Evolutionary conservation across 1,140 invertebrate species (phyloP).

Genomic region (Zaprionus ornatus): DNA sequence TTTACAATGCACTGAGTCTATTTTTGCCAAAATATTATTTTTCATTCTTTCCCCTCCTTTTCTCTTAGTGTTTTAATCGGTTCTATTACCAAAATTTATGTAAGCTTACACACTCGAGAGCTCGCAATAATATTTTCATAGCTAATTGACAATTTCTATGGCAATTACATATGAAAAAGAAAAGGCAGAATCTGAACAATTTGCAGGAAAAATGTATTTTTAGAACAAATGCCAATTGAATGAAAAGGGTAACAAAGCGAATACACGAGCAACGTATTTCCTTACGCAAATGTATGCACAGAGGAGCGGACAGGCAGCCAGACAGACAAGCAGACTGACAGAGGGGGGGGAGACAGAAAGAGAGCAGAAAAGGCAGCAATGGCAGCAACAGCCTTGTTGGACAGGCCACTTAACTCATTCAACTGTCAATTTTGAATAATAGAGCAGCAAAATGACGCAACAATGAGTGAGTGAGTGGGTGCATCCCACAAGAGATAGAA

Average conservation of each 20-base stretch:
- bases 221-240: constrained; percentile 50
- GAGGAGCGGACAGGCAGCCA: constrained; percentile 1
- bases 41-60: neutral
- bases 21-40: too few species aligned
- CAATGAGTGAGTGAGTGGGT: constrained; percentile 47
- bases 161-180: constrained; percentile 10
- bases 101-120: neutral
- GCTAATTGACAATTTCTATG: constrained; percentile 67
- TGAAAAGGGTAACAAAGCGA: constrained; percentile 61
- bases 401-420: constrained; percentile 75
- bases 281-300: constrained; percentile 6
- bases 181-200: constrained; percentile 10
- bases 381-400: constrained; percentile 10
- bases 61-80: constrained; percentile 2
- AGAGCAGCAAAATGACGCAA: constrained; percentile 75
- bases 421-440: constrained; percentile 82
- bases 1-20: too few species aligned
- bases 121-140: constrained; percentile 54
- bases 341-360: neutral
- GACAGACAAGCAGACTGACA: constrained; percentile 43
- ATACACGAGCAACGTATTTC: constrained; percentile 11
- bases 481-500: neutral
- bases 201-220: constrained; percentile 49
- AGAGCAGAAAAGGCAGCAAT: constrained; percentile 15
- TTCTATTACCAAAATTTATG: neutral